Evolutionary conservation across 2,113 vertebrate genomes (phyloP).

Genomic region (Sinocyclocheilus maitianheensis): DNA sequence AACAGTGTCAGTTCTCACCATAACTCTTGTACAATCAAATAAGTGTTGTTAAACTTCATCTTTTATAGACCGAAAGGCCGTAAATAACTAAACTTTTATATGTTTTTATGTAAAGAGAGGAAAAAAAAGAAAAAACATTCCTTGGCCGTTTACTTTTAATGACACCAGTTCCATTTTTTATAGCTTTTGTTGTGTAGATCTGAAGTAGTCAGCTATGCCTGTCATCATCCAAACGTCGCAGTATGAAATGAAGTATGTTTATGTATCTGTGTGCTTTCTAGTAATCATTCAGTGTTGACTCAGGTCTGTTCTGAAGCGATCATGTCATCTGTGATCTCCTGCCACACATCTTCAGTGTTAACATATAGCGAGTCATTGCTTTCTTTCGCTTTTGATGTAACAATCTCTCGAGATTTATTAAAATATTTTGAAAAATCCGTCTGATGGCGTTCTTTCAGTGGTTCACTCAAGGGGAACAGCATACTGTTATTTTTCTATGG

Average conservation of each 20-base stretch:
- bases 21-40: conserved; percentile 32
- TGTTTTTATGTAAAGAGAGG: conserved; percentile 72
- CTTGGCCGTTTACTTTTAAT: conserved; percentile 30
- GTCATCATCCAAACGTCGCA: background rate
- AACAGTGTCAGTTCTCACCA: conserved; percentile 5
- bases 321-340: background rate
- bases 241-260: conserved; percentile 33
- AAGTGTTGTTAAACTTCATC: conserved; percentile 75
- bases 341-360: background rate
- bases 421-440: conserved; percentile 3
- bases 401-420: conserved; percentile 14
- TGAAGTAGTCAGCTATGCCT: conserved; percentile 55
- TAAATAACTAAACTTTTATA: conserved; percentile 74
- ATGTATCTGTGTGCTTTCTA: conserved; percentile 30
- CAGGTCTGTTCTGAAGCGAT: background rate
- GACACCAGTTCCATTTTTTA: conserved; percentile 39
- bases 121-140: conserved; percentile 52
- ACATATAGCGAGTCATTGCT: background rate
- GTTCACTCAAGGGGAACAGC: background rate
- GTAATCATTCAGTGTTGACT: background rate
- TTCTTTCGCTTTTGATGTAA: conserved; percentile 24
- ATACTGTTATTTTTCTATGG: no score
- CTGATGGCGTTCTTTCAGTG: background rate
- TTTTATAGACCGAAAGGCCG: conserved; percentile 73
- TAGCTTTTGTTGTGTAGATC: conserved; percentile 43